A percentile compares a stretch with the other conserved stretches of the same genome.
Conservation (phyloP, 2,888 invertebrate genomes). For the Tipula helvola region DNA sequence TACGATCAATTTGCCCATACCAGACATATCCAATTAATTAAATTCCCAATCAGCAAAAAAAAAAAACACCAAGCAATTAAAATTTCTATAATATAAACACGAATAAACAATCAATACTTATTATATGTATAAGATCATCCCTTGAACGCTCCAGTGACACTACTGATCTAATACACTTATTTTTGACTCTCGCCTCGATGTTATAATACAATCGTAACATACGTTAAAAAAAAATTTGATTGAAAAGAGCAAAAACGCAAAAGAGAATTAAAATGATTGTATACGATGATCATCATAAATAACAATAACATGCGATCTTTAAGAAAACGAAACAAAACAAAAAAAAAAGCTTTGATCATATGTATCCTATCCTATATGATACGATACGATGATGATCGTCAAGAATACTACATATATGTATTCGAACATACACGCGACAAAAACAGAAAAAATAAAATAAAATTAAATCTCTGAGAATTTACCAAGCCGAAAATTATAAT, state of each 20-base stretch:
- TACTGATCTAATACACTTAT: neutral
- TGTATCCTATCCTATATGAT: neutral
- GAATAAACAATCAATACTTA: neutral
- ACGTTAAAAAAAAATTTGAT: neutral
- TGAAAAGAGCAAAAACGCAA: neutral
- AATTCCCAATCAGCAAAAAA: neutral
- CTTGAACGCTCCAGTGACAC: neutral
- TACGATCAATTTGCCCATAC: neutral
- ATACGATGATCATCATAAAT: neutral
- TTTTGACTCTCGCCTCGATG: neutral
- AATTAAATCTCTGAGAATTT: slow-evolving; percentile 6
- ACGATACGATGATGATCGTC: neutral
- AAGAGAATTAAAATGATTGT: neutral
- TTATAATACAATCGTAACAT: neutral
- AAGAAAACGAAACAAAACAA: neutral
- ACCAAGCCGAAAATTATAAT: neutral
- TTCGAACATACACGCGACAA: slow-evolving; percentile 7
- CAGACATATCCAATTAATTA: neutral
- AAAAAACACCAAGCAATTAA: neutral
- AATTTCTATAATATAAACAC: neutral
- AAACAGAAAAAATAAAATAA: neutral
- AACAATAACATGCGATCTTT: slow-evolving; percentile 4
- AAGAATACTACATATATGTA: neutral
- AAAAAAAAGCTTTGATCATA: neutral
- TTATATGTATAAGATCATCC: neutral